Percentiles rank a stretch among this genome's conserved stretches.
These are phyloP conservation scores for Selenia dentaria DNA, from an alignment of 2,888 invertebrate genomes.

Conservation along the genomic window DNA sequence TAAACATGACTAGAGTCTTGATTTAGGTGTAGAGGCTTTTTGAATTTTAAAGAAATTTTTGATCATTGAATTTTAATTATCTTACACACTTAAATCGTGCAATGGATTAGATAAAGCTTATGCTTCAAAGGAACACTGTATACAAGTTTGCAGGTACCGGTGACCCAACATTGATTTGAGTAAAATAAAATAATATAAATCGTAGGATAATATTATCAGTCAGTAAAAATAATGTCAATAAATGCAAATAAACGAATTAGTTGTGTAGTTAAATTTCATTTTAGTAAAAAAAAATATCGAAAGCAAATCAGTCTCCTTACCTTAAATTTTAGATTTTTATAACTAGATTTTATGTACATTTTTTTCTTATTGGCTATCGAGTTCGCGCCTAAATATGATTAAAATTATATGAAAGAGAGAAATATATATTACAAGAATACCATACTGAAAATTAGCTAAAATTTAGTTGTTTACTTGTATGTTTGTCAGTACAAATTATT, in stretches of 20 bases:
- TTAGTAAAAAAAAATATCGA: slow-evolving; percentile 53
- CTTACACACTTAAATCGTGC: too few relatives aligned
- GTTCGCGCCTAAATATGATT: slow-evolving; percentile 33
- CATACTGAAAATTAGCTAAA: not conserved
- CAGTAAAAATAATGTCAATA: slow-evolving; percentile 58
- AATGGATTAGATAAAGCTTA: too few relatives aligned
- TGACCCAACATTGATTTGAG: too few relatives aligned
- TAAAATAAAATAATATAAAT: too few relatives aligned
- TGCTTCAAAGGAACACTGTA: too few relatives aligned
- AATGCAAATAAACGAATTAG: slow-evolving; percentile 14
- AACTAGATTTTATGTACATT: slow-evolving; percentile 69
- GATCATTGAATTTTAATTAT: too few relatives aligned
- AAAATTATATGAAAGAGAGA: slow-evolving; percentile 2
- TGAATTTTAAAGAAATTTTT: too few relatives aligned
- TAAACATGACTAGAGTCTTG: too few relatives aligned
- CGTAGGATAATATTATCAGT: slow-evolving; percentile 63
- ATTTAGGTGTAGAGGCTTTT: too few relatives aligned
- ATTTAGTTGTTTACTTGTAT: too few relatives aligned
- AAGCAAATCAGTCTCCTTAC: slow-evolving; percentile 81
- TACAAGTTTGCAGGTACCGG: too few relatives aligned
- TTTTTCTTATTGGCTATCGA: slow-evolving; percentile 41
- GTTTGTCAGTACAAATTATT: too few relatives aligned
- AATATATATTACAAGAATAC: not conserved
- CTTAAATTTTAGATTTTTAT: slow-evolving; percentile 65
- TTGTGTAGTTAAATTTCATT: slow-evolving; percentile 40